Evolutionary conservation across 2,113 vertebrate species (phyloP).

Genomic region (Morphnarchus princeps): DNA sequence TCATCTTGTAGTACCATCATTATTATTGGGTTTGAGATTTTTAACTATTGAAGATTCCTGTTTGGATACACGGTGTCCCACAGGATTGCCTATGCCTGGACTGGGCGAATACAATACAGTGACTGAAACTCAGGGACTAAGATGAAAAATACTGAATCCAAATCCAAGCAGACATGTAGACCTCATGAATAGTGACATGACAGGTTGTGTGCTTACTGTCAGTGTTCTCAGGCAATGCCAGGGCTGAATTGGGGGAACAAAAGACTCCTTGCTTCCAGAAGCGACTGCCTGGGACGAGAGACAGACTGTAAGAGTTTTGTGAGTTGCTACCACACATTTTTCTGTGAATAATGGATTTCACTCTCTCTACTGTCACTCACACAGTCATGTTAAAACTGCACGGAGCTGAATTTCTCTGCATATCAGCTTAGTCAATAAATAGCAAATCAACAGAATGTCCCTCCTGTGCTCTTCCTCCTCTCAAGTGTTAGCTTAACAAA

Average conservation of each 20-base stretch:
- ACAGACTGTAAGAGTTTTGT: not conserved
- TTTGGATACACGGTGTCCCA: not conserved
- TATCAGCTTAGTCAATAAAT: not conserved
- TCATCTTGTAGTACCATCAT: not conserved
- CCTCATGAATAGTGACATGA: not conserved
- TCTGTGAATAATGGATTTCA: not conserved
- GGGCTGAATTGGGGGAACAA: not conserved
- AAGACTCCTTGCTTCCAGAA: not conserved
- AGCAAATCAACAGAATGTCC: not conserved
- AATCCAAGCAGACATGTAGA: not conserved
- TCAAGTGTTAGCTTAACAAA: not conserved
- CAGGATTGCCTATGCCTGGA: not conserved
- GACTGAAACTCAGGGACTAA: not conserved
- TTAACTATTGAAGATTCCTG: not conserved
- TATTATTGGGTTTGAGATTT: not conserved
- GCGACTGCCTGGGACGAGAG: not conserved
- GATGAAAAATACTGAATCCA: not conserved
- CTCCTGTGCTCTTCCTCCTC: not conserved
- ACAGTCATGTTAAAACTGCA: not conserved
- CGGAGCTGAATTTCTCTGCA: not conserved
- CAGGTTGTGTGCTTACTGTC: not conserved
- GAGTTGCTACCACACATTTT: not conserved
- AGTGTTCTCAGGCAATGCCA: fast-evolving
- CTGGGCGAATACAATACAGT: fast-evolving
- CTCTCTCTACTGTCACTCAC: not conserved